Evolutionary conservation across 2,113 vertebrate species (phyloP).

Genomic region (Neogale vison): DNA sequence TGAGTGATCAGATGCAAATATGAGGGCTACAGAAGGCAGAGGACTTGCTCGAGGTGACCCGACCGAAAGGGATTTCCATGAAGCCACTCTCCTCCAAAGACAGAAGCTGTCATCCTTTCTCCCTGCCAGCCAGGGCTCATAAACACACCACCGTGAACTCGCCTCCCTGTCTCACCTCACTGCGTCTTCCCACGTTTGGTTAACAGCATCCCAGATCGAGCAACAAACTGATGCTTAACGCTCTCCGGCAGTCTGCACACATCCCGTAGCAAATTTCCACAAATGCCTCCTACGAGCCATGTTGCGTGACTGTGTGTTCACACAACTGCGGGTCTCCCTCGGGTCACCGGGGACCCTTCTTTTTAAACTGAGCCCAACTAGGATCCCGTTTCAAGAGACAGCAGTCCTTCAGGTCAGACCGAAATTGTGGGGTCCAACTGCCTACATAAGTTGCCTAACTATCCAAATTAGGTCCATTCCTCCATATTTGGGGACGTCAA

Average conservation of each 20-base stretch:
- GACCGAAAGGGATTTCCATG: background rate
- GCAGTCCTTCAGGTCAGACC: slow-evolving; percentile 48
- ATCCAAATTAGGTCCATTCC: background rate
- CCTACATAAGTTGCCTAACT: background rate
- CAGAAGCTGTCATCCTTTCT: background rate
- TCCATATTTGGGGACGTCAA: background rate
- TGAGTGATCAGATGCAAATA: background rate
- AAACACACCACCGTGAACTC: accelerated
- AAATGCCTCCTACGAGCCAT: background rate
- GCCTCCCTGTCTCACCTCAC: background rate
- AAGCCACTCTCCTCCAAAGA: background rate
- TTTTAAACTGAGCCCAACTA: slow-evolving; percentile 67
- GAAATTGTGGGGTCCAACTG: background rate
- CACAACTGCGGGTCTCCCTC: slow-evolving; percentile 1
- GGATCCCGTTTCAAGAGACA: slow-evolving; percentile 53
- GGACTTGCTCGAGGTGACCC: background rate
- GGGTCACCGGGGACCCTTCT: slow-evolving; percentile 50
- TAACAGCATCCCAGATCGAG: background rate
- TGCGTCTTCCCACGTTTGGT: background rate
- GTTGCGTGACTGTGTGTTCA: slow-evolving; percentile 3
- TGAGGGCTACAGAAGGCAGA: background rate
- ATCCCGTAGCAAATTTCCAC: background rate
- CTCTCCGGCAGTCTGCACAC: background rate
- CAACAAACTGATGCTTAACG: background rate
- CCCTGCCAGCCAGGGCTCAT: background rate